A percentile compares a stretch with the other conserved stretches of the same genome.
Conservation (phyloP, 2,113 vertebrate genomes). For the Pangasianodon gigas region DNA sequence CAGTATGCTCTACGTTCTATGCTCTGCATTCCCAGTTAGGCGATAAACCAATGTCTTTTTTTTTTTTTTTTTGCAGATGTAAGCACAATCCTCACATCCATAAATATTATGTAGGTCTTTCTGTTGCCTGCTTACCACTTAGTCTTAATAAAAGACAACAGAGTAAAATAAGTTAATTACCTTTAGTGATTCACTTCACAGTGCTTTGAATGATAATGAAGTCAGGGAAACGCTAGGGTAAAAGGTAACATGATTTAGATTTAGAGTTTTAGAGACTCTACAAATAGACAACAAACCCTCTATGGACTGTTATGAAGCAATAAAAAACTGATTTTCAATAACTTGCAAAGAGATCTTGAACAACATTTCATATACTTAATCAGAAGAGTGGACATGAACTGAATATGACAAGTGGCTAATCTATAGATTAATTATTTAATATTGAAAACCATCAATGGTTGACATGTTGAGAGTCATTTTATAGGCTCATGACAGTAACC, state of each 20-base stretch:
- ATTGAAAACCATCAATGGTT: neutral
- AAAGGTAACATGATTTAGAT: neutral
- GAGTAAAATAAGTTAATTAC: neutral
- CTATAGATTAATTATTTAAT: neutral
- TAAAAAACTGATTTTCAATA: neutral
- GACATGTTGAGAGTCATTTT: neutral
- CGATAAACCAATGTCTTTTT: slow-evolving; percentile 33
- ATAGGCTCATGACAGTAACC: neutral
- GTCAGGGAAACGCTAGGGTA: neutral
- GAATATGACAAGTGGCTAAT: neutral
- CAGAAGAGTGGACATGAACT: neutral
- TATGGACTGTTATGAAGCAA: neutral
- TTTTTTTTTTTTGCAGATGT: neutral
- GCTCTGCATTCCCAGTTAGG: neutral
- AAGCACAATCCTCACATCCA: slow-evolving; percentile 28
- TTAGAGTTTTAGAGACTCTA: neutral
- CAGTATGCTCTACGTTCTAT: neutral
- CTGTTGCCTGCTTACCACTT: slow-evolving; percentile 49
- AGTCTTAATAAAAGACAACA: slow-evolving; percentile 12
- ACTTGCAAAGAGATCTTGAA: neutral
- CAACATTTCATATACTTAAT: neutral
- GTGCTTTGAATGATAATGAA: neutral
- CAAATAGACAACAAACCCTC: neutral
- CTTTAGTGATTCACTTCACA: neutral
- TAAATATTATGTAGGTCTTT: slow-evolving; percentile 45